Evolutionary conservation across 2,797 vertebrate genomes (phyloP), one percentile per base, ranked within the genome.

Genomic region (Falco rusticolus): DNA sequence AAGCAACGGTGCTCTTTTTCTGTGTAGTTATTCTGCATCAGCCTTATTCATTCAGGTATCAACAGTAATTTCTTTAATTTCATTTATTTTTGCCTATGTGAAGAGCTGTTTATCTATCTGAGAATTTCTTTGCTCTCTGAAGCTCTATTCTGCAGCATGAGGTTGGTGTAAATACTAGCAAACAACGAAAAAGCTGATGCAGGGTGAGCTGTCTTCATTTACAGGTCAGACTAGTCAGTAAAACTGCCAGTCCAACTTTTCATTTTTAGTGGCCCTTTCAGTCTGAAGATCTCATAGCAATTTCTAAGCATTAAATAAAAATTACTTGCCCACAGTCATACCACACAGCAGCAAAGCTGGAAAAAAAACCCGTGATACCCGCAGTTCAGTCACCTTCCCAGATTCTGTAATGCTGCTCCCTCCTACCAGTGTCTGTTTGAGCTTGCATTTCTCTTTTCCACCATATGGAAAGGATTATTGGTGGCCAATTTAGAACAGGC

Each of bases 1-100:
- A 96, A 97, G 93, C 48, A 8, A 51, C 53, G 11, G 93, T 34
- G n/a, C 47, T 71, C 87, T 63, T 82, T 92, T 97, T 84, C 91
- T 68, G 1, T 41, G 54, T 60, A 12, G 91, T 65, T 85, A 24
- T 57, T 82, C 59, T 66, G 28, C 39, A 82, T 72, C 76, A 13
- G 4, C 50, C 56, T 88, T 56, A 84, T 7, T 77, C 4, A 4
- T 85, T 89, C 84, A 76, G 74, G 84, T 85, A 78, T 41, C 66
- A 85, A 16, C 54, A 69, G 43, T 60, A 28, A 10, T 72, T 83
- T 68, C 92, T 89, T 85, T 47, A n/a, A 51, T 53, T 91, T 66
- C 7, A 22, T 76, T 93, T 34, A 13, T 92, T 94, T 91, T 92
- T 72, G 37, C 61, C 51, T 5, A 0, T 19, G 13, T 75, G 45